Percentiles rank a stretch among this genome's conserved stretches.
These are phyloP conservation scores for Raja brachyura DNA, from an alignment of 2,113 vertebrate species.

Conservation along the genomic window DNA sequence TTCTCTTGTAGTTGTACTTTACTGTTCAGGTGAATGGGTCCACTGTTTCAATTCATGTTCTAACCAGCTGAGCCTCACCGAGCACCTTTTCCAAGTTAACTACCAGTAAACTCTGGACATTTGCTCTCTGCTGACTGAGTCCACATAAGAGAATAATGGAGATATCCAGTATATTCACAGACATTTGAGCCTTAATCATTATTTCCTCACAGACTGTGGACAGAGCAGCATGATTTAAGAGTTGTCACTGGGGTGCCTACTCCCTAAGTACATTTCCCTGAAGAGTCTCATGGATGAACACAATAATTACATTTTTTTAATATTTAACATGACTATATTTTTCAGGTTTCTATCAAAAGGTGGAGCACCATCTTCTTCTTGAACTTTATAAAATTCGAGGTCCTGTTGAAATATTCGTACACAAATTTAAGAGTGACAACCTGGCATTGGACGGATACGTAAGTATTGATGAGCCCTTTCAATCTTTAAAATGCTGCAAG, in stretches of 20 bases:
- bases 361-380: slow-evolving; percentile 87
- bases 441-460: slow-evolving; percentile 95
- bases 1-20: too few species aligned
- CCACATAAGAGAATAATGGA: too few species aligned
- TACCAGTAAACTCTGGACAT: too few species aligned
- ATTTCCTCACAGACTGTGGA: neutral
- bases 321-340: neutral
- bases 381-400: slow-evolving; percentile 86
- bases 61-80: too few species aligned
- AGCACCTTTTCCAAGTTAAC: too few species aligned
- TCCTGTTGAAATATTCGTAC: slow-evolving; percentile 82
- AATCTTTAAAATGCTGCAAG: neutral
- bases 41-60: too few species aligned
- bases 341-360: slow-evolving; percentile 81
- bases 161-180: too few species aligned
- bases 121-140: too few species aligned
- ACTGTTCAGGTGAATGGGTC: neutral
- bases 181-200: neutral
- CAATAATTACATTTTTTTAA: neutral
- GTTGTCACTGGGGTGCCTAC: neutral
- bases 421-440: slow-evolving; percentile 89
- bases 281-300: neutral
- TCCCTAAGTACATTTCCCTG: neutral
- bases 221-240: too few species aligned
- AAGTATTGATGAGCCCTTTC: slow-evolving; percentile 49